These are phyloP conservation scores for Eidolon helvum DNA, from an alignment of 2,113 vertebrate species.

Conservation along the genomic window DNA sequence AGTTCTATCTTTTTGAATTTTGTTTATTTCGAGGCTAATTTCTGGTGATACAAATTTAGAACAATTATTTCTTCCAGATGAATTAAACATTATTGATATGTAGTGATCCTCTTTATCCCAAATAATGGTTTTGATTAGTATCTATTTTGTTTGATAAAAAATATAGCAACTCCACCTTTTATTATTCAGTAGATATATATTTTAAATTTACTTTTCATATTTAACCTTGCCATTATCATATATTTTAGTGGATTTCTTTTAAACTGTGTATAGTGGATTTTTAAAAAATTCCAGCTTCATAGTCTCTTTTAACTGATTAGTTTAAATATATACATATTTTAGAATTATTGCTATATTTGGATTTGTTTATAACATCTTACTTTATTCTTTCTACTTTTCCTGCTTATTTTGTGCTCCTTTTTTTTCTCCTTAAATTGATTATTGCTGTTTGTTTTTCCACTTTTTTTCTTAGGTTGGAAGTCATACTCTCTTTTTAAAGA, in stretches of 20 bases:
- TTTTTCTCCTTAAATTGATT: background rate
- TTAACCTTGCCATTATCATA: background rate
- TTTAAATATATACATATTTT: background rate
- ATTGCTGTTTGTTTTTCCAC: background rate
- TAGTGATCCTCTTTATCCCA: background rate
- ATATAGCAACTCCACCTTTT: background rate
- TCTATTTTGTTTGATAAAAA: conserved; percentile 23
- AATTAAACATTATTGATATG: background rate
- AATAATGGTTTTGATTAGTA: conserved; percentile 2
- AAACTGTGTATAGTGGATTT: background rate
- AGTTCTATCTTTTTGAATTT: background rate
- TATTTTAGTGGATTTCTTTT: background rate
- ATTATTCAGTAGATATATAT: background rate
- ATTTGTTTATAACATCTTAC: background rate
- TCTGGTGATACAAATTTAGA: conserved; percentile 1
- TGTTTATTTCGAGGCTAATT: background rate
- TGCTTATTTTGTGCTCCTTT: background rate
- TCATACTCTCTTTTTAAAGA: background rate
- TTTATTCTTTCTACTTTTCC: background rate
- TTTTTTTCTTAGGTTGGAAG: background rate
- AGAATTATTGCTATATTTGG: background rate
- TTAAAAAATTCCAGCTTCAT: background rate
- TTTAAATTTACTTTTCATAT: background rate
- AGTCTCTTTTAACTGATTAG: background rate
- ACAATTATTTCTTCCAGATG: background rate